Percentiles rank a stretch among this genome's conserved stretches.
Conservation (phyloP, 2,888 invertebrate genomes). For the Chirona hameri region DNA sequence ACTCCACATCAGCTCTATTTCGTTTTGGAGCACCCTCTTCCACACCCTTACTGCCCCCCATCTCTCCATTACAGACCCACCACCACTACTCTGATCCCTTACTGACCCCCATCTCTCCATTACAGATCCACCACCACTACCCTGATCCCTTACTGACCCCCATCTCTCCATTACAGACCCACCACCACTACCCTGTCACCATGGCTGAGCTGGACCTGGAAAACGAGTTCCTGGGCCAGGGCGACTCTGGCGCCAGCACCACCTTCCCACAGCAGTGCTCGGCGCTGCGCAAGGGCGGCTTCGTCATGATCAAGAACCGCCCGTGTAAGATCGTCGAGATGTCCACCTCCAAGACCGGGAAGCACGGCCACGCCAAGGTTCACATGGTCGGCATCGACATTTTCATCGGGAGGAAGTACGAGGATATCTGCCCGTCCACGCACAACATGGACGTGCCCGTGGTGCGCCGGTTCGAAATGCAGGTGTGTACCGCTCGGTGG, state of each 20-base stretch:
- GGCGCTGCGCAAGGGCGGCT: slow-evolving; percentile 97
- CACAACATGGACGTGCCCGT: slow-evolving; percentile 99
- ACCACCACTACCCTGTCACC: not conserved
- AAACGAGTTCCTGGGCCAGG: slow-evolving; percentile 70
- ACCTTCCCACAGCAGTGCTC: slow-evolving; percentile 99
- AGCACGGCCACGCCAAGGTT: slow-evolving; percentile 99
- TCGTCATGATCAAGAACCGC: slow-evolving; percentile 93
- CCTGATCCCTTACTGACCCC: no score
- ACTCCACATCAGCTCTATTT: no score
- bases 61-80: no score
- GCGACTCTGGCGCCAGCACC: slow-evolving; percentile 90
- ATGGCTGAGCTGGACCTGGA: slow-evolving; percentile 40
- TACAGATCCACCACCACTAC: no score
- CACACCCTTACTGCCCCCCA: no score
- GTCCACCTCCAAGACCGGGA: slow-evolving; percentile 99
- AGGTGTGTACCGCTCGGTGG: slow-evolving; percentile 47
- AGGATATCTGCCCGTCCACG: slow-evolving; percentile 99
- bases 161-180: no score
- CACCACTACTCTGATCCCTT: no score
- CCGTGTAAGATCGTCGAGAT: slow-evolving; percentile 99
- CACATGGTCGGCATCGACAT: slow-evolving; percentile 93
- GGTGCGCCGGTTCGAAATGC: slow-evolving; percentile 96
- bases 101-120: no score
- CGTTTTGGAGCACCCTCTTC: no score
- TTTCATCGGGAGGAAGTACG: slow-evolving; percentile 87